A percentile compares a stretch with the other conserved stretches of the same genome.
phyloP scores from a whole-genome alignment of 1,140 invertebrate species.

The Ips typographus region DNA sequence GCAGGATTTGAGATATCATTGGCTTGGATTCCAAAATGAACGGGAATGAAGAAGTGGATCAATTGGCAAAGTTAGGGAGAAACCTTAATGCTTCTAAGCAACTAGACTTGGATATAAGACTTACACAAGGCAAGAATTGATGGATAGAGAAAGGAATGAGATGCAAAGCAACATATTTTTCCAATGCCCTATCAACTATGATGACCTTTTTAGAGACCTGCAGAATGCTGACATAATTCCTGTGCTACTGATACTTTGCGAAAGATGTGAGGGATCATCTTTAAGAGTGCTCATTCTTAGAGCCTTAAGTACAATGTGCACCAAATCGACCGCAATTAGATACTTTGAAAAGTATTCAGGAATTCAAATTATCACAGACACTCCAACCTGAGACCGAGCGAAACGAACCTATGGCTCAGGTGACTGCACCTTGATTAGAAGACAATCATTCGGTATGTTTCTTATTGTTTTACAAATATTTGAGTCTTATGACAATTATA shows the following conservation, averaged over 20 bases:
- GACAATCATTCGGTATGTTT: slow-evolving; percentile 63
- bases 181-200: too few relatives aligned
- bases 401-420: slow-evolving; percentile 81
- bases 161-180: too few relatives aligned
- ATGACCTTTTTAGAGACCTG: too few relatives aligned
- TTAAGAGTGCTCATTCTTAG: slow-evolving; percentile 68
- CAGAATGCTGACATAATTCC: slow-evolving; percentile 57
- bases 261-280: slow-evolving; percentile 60
- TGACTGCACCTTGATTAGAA: slow-evolving; percentile 84
- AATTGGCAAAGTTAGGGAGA: too few relatives aligned
- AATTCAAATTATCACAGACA: slow-evolving; percentile 74
- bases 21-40: too few relatives aligned
- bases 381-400: slow-evolving; percentile 72
- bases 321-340: slow-evolving; percentile 70
- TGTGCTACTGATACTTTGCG: slow-evolving; percentile 63
- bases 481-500: neutral
- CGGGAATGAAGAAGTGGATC: too few relatives aligned
- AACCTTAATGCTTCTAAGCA: too few relatives aligned
- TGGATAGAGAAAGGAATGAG: too few relatives aligned
- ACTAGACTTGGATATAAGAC: too few relatives aligned
- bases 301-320: slow-evolving; percentile 78
- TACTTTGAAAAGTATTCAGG: slow-evolving; percentile 82
- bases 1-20: too few relatives aligned
- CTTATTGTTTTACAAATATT: neutral
- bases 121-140: too few relatives aligned